Evolutionary conservation across 2,113 vertebrate species (phyloP).

Genomic region (Leucoraja erinaceus): DNA sequence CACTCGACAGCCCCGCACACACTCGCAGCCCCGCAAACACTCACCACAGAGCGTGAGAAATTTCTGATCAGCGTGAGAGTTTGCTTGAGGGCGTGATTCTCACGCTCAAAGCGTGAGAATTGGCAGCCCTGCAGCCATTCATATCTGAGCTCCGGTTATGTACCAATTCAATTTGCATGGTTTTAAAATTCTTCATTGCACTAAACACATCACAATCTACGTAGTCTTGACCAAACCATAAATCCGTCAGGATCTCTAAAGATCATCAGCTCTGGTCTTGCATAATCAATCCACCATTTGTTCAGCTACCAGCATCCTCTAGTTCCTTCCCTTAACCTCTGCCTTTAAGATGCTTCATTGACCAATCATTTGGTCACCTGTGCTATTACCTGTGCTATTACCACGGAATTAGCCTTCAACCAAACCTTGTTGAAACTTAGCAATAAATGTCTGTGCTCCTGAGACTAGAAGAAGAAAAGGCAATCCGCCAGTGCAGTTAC

Average conservation of each 20-base stretch:
- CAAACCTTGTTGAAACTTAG: neutral
- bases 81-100: no score
- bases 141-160: neutral
- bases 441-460: neutral
- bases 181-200: neutral
- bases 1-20: no score
- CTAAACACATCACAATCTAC: neutral
- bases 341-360: neutral
- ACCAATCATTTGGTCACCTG: neutral
- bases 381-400: no score
- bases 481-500: neutral
- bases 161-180: neutral
- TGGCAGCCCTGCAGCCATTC: no score
- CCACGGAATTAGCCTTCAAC: neutral
- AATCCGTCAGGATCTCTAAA: neutral
- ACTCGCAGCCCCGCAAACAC: no score
- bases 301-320: neutral
- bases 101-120: no score
- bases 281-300: neutral
- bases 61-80: no score
- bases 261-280: neutral
- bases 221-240: neutral
- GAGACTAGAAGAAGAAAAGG: neutral
- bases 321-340: neutral
- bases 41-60: no score